These are phyloP conservation scores for Microctonus brassicae DNA, from an alignment of 2,888 invertebrate genomes.

Conservation along the genomic window DNA sequence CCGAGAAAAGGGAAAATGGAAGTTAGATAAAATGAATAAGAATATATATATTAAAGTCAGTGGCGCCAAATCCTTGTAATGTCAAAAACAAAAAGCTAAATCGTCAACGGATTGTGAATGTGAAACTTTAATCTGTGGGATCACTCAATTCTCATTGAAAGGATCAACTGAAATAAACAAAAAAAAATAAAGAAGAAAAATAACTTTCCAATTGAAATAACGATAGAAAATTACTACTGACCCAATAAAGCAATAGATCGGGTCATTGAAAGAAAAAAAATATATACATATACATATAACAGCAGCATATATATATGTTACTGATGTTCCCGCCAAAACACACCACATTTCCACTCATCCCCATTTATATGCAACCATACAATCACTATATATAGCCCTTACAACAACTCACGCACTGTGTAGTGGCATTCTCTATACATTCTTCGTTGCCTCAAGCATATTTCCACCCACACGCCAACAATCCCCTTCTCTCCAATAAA, in stretches of 20 bases:
- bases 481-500: neutral
- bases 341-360: slow-evolving; percentile 44
- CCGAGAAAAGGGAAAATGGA: neutral
- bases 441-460: neutral
- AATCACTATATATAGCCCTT: neutral
- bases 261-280: slow-evolving; percentile 67
- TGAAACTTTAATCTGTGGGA: slow-evolving; percentile 4
- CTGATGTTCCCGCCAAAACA: slow-evolving; percentile 60
- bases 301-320: too few relatives aligned
- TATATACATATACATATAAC: too few relatives aligned
- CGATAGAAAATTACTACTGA: slow-evolving; percentile 61
- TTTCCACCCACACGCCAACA: neutral
- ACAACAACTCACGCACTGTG: neutral
- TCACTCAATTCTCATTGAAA: slow-evolving; percentile 11
- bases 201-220: slow-evolving; percentile 45
- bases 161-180: slow-evolving; percentile 9
- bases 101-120: neutral
- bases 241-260: slow-evolving; percentile 62
- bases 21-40: neutral
- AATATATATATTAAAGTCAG: slow-evolving; percentile 6
- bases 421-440: neutral
- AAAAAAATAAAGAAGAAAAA: slow-evolving; percentile 26
- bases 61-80: neutral
- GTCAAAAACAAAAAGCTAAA: neutral
- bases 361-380: neutral